These are phyloP conservation scores for Lycophotia porphyrea DNA, from an alignment of 2,888 invertebrate genomes.

Conservation along the genomic window DNA sequence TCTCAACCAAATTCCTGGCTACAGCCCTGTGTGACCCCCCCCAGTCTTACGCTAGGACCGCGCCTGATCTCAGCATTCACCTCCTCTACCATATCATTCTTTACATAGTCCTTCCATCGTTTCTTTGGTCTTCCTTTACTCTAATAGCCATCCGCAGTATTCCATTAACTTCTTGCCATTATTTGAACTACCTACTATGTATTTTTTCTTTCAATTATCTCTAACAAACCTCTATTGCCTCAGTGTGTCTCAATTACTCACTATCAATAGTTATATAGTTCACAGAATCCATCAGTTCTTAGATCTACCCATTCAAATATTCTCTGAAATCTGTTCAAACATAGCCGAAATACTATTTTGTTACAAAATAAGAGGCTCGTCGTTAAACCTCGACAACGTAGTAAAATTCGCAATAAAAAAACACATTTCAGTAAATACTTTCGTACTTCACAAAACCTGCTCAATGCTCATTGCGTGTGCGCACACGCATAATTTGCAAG, in stretches of 20 bases:
- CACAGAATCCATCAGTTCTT: background rate
- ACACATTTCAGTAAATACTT: slow-evolving; percentile 36
- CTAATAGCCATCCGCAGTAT: background rate
- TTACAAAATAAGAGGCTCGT: slow-evolving; percentile 20
- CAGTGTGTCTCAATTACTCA: background rate
- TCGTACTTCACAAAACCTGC: slow-evolving; percentile 46
- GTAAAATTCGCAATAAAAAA: slow-evolving; percentile 47
- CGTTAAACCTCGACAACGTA: slow-evolving; percentile 5
- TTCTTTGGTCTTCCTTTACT: background rate
- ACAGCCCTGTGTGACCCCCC: no score
- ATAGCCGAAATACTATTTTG: background rate
- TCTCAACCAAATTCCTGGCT: no score
- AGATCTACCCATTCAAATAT: background rate
- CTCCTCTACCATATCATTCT: background rate
- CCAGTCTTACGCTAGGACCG: no score
- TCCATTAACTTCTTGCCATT: background rate
- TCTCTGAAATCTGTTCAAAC: background rate
- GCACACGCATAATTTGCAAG: slow-evolving; percentile 55
- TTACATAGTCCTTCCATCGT: background rate
- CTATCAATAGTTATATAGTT: background rate
- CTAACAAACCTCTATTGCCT: background rate
- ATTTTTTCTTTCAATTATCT: background rate
- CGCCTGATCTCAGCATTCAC: background rate
- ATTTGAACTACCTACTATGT: background rate
- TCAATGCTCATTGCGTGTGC: slow-evolving; percentile 54